phyloP scores from a whole-genome alignment of 2,888 invertebrate genomes.

The Chrysopilus asiliformis region DNA sequence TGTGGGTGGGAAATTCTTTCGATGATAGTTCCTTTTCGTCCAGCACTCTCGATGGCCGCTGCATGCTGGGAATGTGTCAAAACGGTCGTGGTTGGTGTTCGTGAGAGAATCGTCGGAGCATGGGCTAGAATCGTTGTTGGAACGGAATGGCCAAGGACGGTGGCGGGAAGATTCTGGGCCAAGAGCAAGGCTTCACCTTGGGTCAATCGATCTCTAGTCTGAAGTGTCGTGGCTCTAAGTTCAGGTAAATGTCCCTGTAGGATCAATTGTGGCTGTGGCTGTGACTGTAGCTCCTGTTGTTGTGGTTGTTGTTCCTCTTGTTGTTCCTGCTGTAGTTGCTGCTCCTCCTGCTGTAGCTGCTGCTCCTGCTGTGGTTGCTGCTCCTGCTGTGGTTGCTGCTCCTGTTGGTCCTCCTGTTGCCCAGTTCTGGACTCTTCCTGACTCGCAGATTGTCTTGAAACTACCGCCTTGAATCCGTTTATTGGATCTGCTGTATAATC shows the following conservation, averaged over 20 bases:
- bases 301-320: constrained; percentile 29
- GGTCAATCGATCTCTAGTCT: constrained; percentile 23
- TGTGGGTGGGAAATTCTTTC: constrained; percentile 22
- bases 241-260: constrained; percentile 24
- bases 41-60: constrained; percentile 19
- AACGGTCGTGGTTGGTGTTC: constrained; percentile 17
- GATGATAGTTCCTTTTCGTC: constrained; percentile 11
- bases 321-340: constrained; percentile 35
- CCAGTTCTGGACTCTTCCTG: too few species aligned
- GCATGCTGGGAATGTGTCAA: constrained; percentile 13
- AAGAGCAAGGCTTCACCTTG: constrained; percentile 24
- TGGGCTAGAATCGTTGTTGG: constrained; percentile 30
- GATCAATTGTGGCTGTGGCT: constrained; percentile 33
- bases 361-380: constrained; percentile 29
- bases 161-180: constrained; percentile 23
- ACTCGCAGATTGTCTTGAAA: constrained; percentile 21
- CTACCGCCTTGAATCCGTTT: constrained; percentile 17
- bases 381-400: constrained; percentile 19
- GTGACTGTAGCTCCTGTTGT: constrained; percentile 33
- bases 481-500: constrained; percentile 18
- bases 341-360: constrained; percentile 24
- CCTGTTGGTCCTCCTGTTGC: constrained; percentile 33
- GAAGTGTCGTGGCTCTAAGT: constrained; percentile 29
- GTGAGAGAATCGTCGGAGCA: constrained; percentile 26
- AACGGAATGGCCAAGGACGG: constrained; percentile 26